These are phyloP conservation scores for Coregonus suidteri DNA, from an alignment of 2,797 vertebrate genomes.

Conservation along the genomic window DNA sequence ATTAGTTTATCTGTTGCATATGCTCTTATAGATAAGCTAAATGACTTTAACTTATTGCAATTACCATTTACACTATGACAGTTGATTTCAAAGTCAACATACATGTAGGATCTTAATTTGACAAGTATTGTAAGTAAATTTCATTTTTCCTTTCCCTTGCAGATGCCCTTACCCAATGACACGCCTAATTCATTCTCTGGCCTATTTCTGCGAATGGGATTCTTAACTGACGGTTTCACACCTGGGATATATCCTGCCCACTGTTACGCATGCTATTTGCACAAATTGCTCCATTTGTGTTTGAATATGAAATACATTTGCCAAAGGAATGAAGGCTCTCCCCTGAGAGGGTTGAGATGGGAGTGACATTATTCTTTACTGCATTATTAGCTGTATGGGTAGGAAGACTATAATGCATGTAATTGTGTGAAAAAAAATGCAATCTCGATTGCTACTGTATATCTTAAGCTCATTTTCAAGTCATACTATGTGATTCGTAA, in stretches of 20 bases:
- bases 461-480: neutral
- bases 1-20: neutral
- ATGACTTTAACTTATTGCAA: too few species aligned
- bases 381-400: slow-evolving; percentile 29
- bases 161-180: slow-evolving; percentile 70
- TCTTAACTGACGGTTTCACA: slow-evolving; percentile 52
- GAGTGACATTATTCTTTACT: slow-evolving; percentile 20
- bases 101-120: too few species aligned
- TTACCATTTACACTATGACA: slow-evolving; percentile 23
- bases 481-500: neutral
- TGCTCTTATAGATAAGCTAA: neutral
- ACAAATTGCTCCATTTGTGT: slow-evolving; percentile 75
- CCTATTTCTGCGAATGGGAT: slow-evolving; percentile 52
- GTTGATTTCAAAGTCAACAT: slow-evolving; percentile 56
- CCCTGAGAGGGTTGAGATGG: slow-evolving; percentile 41
- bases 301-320: slow-evolving; percentile 69
- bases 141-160: neutral
- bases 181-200: slow-evolving; percentile 60
- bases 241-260: slow-evolving; percentile 56
- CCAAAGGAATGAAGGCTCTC: slow-evolving; percentile 44
- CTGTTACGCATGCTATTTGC: slow-evolving; percentile 69
- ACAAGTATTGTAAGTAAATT: too few species aligned
- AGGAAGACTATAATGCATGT: slow-evolving; percentile 13
- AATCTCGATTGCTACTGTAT: slow-evolving; percentile 12
- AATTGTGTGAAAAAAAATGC: slow-evolving; percentile 24